Evolutionary conservation across 2,797 vertebrate genomes (phyloP).

Genomic region (Bucorvus abyssinicus): DNA sequence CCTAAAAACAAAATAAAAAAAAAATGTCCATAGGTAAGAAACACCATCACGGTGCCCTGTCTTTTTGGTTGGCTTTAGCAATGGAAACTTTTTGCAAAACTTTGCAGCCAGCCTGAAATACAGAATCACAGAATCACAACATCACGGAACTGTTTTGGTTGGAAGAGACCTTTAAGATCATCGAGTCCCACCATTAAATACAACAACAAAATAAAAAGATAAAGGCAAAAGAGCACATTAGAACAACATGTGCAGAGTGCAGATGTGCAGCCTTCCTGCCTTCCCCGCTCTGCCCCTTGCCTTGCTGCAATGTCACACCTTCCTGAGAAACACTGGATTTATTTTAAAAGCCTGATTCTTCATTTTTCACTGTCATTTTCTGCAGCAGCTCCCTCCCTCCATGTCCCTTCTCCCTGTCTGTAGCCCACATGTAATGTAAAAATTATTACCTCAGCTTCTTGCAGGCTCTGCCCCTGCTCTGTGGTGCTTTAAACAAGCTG

Average conservation of each 20-base stretch:
- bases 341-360: not conserved
- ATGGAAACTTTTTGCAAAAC: slow-evolving; percentile 47
- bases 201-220: not conserved
- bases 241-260: not conserved
- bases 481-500: slow-evolving; percentile 17
- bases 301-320: not conserved
- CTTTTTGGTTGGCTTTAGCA: slow-evolving; percentile 37
- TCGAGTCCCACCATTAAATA: too few relatives aligned
- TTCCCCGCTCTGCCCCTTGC: not conserved
- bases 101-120: slow-evolving; percentile 36
- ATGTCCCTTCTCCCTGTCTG: not conserved
- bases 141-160: too few relatives aligned
- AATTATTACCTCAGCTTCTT: slow-evolving; percentile 66
- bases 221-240: not conserved
- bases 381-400: not conserved
- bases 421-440: slow-evolving; percentile 11
- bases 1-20: slow-evolving; percentile 59
- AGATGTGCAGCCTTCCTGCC: not conserved
- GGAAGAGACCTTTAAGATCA: too few relatives aligned
- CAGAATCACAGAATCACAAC: not conserved
- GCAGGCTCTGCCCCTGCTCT: not conserved
- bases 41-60: slow-evolving; percentile 20
- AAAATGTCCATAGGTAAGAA: slow-evolving; percentile 49
- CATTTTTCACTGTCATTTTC: not conserved
- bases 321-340: not conserved